Conservation (phyloP, 1,140 invertebrate genomes). For the Colletes latitarsis region DNA sequence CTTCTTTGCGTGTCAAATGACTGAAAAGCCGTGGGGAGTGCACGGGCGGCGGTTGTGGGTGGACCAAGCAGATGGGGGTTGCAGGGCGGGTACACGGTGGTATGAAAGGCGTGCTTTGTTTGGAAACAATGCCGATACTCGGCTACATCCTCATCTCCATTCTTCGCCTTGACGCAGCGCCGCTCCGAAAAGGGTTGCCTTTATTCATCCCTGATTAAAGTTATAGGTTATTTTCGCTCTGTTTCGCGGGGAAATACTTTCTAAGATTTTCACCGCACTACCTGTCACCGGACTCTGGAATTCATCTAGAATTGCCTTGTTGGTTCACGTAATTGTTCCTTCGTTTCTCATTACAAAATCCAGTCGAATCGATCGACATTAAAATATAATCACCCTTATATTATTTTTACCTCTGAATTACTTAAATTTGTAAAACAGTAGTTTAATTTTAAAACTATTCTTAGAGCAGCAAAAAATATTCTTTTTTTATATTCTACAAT, state of each 20-base stretch:
- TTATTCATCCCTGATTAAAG: constrained; percentile 79
- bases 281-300: constrained; percentile 20
- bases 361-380: background rate
- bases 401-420: too few species aligned
- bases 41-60: constrained; percentile 62
- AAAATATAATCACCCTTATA: too few species aligned
- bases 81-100: constrained; percentile 69
- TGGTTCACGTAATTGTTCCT: background rate
- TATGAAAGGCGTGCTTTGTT: constrained; percentile 81
- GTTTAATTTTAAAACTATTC: too few species aligned
- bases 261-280: constrained; percentile 52
- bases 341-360: background rate
- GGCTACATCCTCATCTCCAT: constrained; percentile 82
- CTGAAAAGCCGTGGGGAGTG: constrained; percentile 77
- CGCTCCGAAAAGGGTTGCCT: constrained; percentile 76
- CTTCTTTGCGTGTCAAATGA: constrained; percentile 82
- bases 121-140: constrained; percentile 82
- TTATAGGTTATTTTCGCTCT: constrained; percentile 77
- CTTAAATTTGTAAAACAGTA: background rate
- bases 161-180: constrained; percentile 80
- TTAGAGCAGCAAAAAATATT: too few species aligned
- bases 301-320: background rate
- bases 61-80: constrained; percentile 57
- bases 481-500: too few species aligned
- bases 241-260: constrained; percentile 65